Evolutionary conservation across 2,113 vertebrate species (phyloP), one percentile per base, ranked within the genome.

Genomic region (Microcebus lehilahytsara): DNA sequence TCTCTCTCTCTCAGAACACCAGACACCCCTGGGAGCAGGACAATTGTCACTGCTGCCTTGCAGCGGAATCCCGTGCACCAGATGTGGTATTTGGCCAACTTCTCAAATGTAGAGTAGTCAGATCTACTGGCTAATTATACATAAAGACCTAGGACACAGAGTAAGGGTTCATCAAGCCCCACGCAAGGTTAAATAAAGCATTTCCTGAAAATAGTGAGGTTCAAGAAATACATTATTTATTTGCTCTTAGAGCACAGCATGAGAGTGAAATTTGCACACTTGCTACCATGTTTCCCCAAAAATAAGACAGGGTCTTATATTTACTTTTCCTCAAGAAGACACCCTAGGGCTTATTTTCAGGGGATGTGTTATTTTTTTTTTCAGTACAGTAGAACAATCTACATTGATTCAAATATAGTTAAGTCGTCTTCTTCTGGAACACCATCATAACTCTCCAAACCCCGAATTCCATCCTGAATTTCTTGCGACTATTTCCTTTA

Each of bases 191-290:
- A 81, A 83, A 81, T 86, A 83, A 94, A 40, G 51, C 25, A 80
- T n/a, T 92, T 90, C 42, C 78, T 83, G 27, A 94, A 97, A 92
- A 92, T 56, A 83, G 46, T 71, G 30, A 75, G 9, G 40, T 62
- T 92, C 53, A 79, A 51, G 49, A 83, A 96, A 56, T 17, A n/a
- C 14, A 17, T 42, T 75, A 79, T 60, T 86, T 34, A 58, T 62
- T 64, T 85, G 22, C 42, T 90, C 25, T 62, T 42, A 53, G 37
- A 81, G 51, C 34, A 46, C 60, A 72, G n/a, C 6, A 19, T 34
- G 27, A 81, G 67, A 89, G 40, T 91, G n/a, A 93, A 95, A 91
- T 72, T 7, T 37, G 8, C 95, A 83, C 30, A 62, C 17, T 80
- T 75, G 42, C 9, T 90, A 42, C 42, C 42, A 6, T 42, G 42